phyloP scores from a whole-genome alignment of 2,888 invertebrate species.

The Leucophora obtusa region DNA sequence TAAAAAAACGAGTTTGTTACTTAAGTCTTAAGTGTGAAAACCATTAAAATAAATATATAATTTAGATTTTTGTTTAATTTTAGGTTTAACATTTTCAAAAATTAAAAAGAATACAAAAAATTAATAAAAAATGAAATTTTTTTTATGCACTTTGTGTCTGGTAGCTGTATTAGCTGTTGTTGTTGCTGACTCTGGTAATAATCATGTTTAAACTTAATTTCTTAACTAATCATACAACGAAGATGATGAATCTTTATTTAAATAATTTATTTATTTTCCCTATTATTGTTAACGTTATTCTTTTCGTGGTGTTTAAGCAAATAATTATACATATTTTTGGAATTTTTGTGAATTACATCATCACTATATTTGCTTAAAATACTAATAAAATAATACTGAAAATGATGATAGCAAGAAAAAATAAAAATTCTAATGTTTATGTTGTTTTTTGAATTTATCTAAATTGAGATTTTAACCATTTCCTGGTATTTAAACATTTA shows the following conservation, averaged over 20 bases:
- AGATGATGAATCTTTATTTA: slow-evolving; percentile 2
- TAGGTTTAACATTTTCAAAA: slow-evolving; percentile 21
- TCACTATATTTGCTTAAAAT: slow-evolving; percentile 21
- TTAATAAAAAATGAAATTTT: slow-evolving; percentile 70
- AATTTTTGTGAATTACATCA: slow-evolving; percentile 45
- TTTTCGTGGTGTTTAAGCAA: not conserved
- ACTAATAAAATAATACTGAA: not conserved
- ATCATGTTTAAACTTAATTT: slow-evolving; percentile 4
- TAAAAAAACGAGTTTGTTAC: slow-evolving; percentile 67
- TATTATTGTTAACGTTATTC: slow-evolving; percentile 2
- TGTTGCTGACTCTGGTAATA: slow-evolving; percentile 72
- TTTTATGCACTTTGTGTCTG: slow-evolving; percentile 64
- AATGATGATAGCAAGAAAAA: not conserved
- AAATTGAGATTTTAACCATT: slow-evolving; percentile 44
- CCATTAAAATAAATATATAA: slow-evolving; percentile 6
- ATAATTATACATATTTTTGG: not conserved
- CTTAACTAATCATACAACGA: slow-evolving; percentile 2
- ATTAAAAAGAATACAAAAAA: slow-evolving; percentile 19
- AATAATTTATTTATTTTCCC: slow-evolving; percentile 5
- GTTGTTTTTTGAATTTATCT: not conserved
- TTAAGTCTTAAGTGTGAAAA: slow-evolving; percentile 68
- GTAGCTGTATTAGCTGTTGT: slow-evolving; percentile 64
- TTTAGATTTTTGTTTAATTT: slow-evolving; percentile 1
- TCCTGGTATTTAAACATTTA: slow-evolving; percentile 19
- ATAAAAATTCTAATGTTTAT: not conserved